Conservation (phyloP, 2,797 vertebrate species). For the Parauchenoglanis punctatus region DNA sequence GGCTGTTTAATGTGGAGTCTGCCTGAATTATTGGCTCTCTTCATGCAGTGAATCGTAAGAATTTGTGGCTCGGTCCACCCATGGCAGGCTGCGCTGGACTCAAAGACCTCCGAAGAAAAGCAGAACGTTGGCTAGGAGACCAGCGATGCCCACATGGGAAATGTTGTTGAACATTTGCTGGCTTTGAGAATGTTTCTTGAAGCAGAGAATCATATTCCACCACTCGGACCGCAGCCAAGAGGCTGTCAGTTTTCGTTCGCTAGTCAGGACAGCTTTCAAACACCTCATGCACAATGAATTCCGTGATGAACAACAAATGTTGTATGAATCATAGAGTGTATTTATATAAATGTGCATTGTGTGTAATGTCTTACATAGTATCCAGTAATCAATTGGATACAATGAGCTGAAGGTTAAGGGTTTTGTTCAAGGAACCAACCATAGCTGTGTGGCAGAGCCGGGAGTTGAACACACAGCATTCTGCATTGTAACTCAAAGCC, state of each 20-base stretch:
- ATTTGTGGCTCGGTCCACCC: constrained; percentile 38
- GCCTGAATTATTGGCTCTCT: constrained; percentile 71
- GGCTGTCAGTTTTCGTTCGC: constrained; percentile 61
- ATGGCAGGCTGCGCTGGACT: constrained; percentile 52
- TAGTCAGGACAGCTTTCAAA: constrained; percentile 47
- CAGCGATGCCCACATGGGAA: constrained; percentile 54
- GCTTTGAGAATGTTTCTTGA: constrained; percentile 61
- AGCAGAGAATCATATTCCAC: constrained; percentile 61
- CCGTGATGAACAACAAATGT: constrained; percentile 23
- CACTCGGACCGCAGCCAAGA: constrained; percentile 57
- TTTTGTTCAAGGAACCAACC: too few relatives aligned
- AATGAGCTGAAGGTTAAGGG: too few relatives aligned
- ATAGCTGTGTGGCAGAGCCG: too few relatives aligned
- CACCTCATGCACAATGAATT: constrained; percentile 32
- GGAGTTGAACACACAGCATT: not conserved
- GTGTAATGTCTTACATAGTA: not conserved
- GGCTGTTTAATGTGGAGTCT: constrained; percentile 64
- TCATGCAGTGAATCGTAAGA: constrained; percentile 61
- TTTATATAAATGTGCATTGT: constrained; percentile 63
- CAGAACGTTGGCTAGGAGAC: constrained; percentile 35
- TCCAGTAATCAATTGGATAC: too few relatives aligned
- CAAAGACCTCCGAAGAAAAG: constrained; percentile 29
- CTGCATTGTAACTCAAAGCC: not conserved
- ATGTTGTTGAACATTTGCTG: constrained; percentile 57
- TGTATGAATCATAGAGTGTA: constrained; percentile 21